Evolutionary conservation across 2,888 invertebrate genomes (phyloP).

Genomic region (Andrena fulva): DNA sequence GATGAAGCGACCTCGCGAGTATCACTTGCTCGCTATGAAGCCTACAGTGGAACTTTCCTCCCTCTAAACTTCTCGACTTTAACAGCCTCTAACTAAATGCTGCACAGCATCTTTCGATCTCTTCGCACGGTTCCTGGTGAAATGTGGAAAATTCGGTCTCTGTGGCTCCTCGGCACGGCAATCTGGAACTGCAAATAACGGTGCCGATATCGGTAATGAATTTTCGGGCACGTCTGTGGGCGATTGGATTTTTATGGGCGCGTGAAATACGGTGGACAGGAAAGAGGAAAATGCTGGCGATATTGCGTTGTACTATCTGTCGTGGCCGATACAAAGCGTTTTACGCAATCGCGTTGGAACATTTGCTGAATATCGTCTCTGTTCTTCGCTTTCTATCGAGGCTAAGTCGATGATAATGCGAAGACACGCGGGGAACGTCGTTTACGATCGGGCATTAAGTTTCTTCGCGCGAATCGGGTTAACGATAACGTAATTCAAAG

Average conservation of each 20-base stretch:
- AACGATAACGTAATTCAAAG: slow-evolving; percentile 4
- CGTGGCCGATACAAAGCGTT: not conserved
- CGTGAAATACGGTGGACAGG: not conserved
- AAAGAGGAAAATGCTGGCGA: slow-evolving; percentile 6
- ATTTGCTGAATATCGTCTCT: not conserved
- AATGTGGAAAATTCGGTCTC: too few species aligned
- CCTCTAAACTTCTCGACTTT: not conserved
- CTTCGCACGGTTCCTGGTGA: too few species aligned
- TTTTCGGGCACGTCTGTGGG: slow-evolving; percentile 11
- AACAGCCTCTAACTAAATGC: too few species aligned
- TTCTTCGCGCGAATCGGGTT: slow-evolving; percentile 2
- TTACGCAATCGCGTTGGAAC: slow-evolving; percentile 1
- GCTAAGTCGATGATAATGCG: slow-evolving; percentile 1
- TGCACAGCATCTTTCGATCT: too few species aligned
- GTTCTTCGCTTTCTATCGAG: not conserved
- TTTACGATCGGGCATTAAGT: not conserved
- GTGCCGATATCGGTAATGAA: slow-evolving; percentile 15
- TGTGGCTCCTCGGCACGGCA: not conserved
- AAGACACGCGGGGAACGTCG: not conserved
- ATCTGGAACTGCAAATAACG: slow-evolving; percentile 12
- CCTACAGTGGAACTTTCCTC: not conserved
- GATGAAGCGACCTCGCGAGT: too few species aligned
- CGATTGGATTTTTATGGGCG: not conserved
- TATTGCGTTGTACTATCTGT: slow-evolving; percentile 4
- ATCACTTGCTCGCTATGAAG: not conserved